Conservation (phyloP, 1,140 invertebrate genomes). For the Zaprionus lachaisei region DNA sequence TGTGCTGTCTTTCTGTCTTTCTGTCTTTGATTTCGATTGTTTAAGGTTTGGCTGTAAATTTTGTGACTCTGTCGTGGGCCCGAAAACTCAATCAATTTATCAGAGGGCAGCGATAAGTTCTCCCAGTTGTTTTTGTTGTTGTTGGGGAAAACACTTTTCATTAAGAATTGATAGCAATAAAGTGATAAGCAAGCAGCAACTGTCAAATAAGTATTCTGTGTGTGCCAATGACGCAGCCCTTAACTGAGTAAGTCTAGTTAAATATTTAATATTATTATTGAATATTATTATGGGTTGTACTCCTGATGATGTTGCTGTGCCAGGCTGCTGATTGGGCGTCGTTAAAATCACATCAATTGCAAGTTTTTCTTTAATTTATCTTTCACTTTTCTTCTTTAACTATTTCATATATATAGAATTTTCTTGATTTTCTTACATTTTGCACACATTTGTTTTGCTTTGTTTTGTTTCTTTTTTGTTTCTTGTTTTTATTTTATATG, state of each 20-base stretch:
- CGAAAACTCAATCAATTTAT: slow-evolving; percentile 78
- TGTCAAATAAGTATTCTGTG: slow-evolving; percentile 63
- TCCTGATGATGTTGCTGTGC: too few relatives aligned
- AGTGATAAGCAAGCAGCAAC: slow-evolving; percentile 65
- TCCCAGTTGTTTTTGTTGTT: slow-evolving; percentile 29
- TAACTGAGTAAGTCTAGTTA: slow-evolving; percentile 40
- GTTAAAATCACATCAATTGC: slow-evolving; percentile 56
- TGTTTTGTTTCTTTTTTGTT: slow-evolving; percentile 47
- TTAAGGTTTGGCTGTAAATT: slow-evolving; percentile 41
- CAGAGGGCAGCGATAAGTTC: slow-evolving; percentile 58
- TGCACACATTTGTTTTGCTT: slow-evolving; percentile 48
- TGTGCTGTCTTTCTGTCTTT: slow-evolving; percentile 34
- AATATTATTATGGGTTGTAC: background rate
- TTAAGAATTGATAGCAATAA: slow-evolving; percentile 80
- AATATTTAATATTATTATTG: slow-evolving; percentile 10
- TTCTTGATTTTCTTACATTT: slow-evolving; percentile 41
- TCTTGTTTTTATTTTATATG: slow-evolving; percentile 17
- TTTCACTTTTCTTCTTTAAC: slow-evolving; percentile 21
- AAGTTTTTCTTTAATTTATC: background rate
- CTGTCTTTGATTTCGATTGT: slow-evolving; percentile 44
- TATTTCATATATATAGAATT: slow-evolving; percentile 7
- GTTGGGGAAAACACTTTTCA: slow-evolving; percentile 74
- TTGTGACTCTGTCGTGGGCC: slow-evolving; percentile 3
- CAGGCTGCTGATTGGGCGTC: background rate
- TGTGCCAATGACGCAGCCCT: slow-evolving; percentile 10